Percentiles rank a stretch among this genome's conserved stretches.
Evolutionary conservation across 2,797 vertebrate genomes (phyloP).

Genomic region (Enteromius thamalakanensis): DNA sequence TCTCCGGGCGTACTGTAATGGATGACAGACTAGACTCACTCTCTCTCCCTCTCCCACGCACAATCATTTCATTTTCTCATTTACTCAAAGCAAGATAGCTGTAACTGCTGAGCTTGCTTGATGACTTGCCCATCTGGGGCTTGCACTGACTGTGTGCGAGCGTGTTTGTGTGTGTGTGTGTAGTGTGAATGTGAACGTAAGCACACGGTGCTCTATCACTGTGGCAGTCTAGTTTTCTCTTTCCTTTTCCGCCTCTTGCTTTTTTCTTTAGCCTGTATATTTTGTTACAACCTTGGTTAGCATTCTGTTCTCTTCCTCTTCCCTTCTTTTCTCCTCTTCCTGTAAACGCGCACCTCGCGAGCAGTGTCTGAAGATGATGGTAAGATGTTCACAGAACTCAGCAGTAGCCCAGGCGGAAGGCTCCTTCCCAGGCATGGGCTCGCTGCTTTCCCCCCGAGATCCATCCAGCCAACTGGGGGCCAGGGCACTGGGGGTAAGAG

Average conservation of each 20-base stretch:
- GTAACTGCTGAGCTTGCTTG: conserved; percentile 92
- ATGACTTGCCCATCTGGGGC: conserved; percentile 86
- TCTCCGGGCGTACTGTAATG: conserved; percentile 65
- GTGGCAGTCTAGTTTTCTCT: conserved; percentile 63
- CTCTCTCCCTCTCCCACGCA: conserved; percentile 68
- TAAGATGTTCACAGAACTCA: conserved; percentile 81
- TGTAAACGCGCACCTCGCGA: conserved; percentile 76
- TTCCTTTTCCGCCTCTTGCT: conserved; percentile 60
- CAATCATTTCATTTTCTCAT: conserved; percentile 75
- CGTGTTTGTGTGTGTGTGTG: conserved; percentile 77
- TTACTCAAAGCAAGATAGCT: conserved; percentile 88
- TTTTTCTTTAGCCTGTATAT: conserved; percentile 55
- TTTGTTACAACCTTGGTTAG: conserved; percentile 55
- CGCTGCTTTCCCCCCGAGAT: conserved; percentile 80
- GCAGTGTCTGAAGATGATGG: conserved; percentile 84
- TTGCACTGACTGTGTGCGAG: conserved; percentile 69
- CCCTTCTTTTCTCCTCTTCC: conserved; percentile 68
- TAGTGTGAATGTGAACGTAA: conserved; percentile 58
- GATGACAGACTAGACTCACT: conserved; percentile 64
- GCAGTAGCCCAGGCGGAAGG: conserved; percentile 81
- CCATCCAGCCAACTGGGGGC: conserved; percentile 77
- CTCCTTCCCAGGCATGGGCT: conserved; percentile 80
- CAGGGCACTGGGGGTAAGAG: conserved; percentile 82
- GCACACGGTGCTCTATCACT: conserved; percentile 67
- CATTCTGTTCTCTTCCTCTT: conserved; percentile 52